These are phyloP conservation scores for Danio tinwini DNA, from an alignment of 2,797 vertebrate genomes.

Conservation along the genomic window DNA sequence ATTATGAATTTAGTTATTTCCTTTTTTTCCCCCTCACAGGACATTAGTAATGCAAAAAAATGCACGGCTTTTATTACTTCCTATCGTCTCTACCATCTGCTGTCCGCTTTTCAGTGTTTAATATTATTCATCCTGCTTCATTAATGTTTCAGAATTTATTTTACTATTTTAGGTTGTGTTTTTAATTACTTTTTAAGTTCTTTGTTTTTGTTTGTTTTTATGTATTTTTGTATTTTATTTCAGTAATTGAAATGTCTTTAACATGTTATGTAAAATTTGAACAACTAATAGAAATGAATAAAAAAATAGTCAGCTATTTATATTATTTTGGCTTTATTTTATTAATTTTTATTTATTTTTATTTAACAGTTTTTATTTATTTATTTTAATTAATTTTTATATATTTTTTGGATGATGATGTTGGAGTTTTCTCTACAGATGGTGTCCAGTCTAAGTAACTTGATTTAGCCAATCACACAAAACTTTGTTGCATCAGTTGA, in stretches of 20 bases:
- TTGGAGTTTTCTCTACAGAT: background rate
- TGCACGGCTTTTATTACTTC: slow-evolving; percentile 4
- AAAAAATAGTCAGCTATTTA: too few species aligned
- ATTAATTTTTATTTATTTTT: background rate
- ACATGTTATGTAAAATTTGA: too few species aligned
- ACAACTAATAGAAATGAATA: too few species aligned
- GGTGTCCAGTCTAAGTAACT: background rate
- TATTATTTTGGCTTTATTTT: too few species aligned
- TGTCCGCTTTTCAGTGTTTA: background rate
- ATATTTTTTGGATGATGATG: background rate
- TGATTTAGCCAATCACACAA: background rate
- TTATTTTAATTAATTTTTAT: background rate
- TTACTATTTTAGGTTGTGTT: too few species aligned
- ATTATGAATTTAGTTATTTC: background rate
- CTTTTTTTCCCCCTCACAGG: background rate
- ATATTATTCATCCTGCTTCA: too few species aligned
- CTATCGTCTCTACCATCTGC: background rate
- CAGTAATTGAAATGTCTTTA: too few species aligned
- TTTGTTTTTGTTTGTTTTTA: too few species aligned
- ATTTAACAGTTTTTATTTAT: too few species aligned
- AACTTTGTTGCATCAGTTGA: background rate
- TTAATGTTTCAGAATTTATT: too few species aligned
- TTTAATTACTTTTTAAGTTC: too few species aligned
- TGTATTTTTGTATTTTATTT: too few species aligned
- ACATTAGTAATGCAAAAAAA: background rate